Evolutionary conservation across 2,888 invertebrate genomes (phyloP), one percentile per base, ranked within the genome.

Genomic region (Priocnemis perturbator): DNA sequence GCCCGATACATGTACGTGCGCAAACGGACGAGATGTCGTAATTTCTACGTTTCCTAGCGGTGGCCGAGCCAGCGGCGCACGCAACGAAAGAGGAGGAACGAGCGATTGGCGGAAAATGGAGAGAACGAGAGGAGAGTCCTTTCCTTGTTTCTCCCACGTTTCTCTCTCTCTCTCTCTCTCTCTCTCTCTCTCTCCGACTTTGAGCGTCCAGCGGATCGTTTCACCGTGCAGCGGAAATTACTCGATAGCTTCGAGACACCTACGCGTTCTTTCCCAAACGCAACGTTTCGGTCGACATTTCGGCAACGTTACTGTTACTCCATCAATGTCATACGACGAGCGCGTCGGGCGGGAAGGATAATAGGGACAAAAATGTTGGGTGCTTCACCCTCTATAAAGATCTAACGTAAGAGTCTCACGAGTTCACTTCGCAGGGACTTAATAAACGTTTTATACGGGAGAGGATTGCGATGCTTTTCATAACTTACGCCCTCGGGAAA

Each of bases 361-460:
- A 11, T 11, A 37, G 37, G 37, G 37, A 37, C 11, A 11, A 37
- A 37, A 37, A 11, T 11, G 37, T 11, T 37, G 37, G 11, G 37
- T 37, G 14, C 37, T 11, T 3, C 1, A 11, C 37, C 37, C 7
- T 37, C 11, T 37, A 37, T 37, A 37, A 5, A 11, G 11, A 37
- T 11, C 14, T 2, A 9, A 3, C 37, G 11, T 37, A 37, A 37
- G 37, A 37, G 7, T 11, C 37, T 37, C 37, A 7, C 11, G 37
- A 37, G 37, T 37, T 37, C 11, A 37, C 37, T 37, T 37, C 37
- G 7, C 37, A 11, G 37, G 37, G 58, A 76, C 71, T 76, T 78
- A 78, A 78, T 78, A 78, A 76, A 78, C 72, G 70, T 78, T 78
- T 78, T 69, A 73, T 69, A 73, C 69, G 64, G 58, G 37, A 20